A percentile compares a stretch with the other conserved stretches of the same genome.
These are phyloP conservation scores for Dichetophora obliterata DNA, from an alignment of 2,888 invertebrate species.

Conservation along the genomic window DNA sequence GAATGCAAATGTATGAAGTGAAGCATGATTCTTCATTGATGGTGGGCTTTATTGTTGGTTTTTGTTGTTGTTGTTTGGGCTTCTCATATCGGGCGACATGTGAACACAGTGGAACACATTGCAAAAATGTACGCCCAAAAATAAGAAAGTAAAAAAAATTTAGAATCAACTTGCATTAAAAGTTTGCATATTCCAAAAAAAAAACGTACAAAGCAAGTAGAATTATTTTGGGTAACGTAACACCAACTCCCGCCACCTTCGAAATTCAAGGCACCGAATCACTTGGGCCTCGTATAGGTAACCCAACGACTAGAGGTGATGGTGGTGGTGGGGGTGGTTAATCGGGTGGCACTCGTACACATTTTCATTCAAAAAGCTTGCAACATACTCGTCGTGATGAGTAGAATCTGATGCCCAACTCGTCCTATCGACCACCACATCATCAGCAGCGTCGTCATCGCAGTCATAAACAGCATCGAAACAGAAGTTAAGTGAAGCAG, in stretches of 20 bases:
- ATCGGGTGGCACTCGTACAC: too few species aligned
- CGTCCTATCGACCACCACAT: neutral
- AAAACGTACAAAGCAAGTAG: neutral
- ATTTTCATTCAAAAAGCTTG: too few species aligned
- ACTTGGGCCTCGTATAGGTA: too few species aligned
- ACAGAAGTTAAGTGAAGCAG: neutral
- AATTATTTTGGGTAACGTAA: too few species aligned
- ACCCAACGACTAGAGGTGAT: too few species aligned
- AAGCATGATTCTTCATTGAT: neutral
- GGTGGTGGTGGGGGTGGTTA: too few species aligned
- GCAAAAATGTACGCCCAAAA: neutral
- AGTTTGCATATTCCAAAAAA: neutral
- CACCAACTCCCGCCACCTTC: too few species aligned
- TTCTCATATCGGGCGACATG: neutral
- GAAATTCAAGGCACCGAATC: too few species aligned
- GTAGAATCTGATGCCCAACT: too few species aligned
- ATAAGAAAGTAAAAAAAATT: neutral
- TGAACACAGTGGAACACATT: neutral
- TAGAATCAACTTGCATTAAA: neutral
- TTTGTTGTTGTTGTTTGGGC: constrained; percentile 3
- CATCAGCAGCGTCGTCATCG: neutral
- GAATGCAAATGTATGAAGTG: constrained; percentile 2
- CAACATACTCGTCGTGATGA: too few species aligned
- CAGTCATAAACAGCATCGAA: neutral
- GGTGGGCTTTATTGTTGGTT: constrained; percentile 7